Percentiles rank a stretch among this genome's conserved stretches.
Evolutionary conservation across 2,888 invertebrate species (phyloP).

Genomic region (Scaptomyza tumidula): DNA sequence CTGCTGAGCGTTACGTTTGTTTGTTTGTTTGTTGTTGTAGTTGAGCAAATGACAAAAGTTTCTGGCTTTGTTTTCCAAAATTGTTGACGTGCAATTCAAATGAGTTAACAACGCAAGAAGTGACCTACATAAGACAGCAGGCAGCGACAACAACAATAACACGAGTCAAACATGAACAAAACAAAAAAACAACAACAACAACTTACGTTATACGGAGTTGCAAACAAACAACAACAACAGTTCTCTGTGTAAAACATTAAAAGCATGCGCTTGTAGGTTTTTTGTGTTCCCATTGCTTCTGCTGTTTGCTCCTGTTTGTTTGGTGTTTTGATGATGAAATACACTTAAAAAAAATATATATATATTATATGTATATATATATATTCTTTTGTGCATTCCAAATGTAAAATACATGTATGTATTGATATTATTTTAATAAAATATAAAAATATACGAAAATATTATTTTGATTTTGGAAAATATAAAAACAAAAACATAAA

Average conservation of each 20-base stretch:
- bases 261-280: constrained; percentile 40
- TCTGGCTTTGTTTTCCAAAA: constrained; percentile 72
- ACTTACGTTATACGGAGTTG: constrained; percentile 31
- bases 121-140: constrained; percentile 55
- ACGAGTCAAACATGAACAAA: constrained; percentile 28
- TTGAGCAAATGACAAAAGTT: constrained; percentile 74
- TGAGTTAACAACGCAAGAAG: constrained; percentile 70
- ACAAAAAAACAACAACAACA: constrained; percentile 14
- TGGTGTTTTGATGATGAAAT: neutral
- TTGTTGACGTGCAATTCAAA: constrained; percentile 80
- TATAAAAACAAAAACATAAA: too few species aligned
- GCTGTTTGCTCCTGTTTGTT: neutral
- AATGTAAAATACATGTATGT: too few species aligned
- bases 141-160: constrained; percentile 2
- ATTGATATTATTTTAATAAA: too few species aligned
- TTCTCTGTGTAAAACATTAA: constrained; percentile 23
- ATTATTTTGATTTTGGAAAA: too few species aligned
- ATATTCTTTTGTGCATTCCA: too few species aligned
- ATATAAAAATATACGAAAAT: too few species aligned
- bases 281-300: neutral
- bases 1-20: constrained; percentile 16
- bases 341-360: neutral
- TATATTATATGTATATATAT: too few species aligned
- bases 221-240: constrained; percentile 14
- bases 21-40: constrained; percentile 28